Conservation (phyloP, 2,888 invertebrate genomes). For the Drosophila subquinaria region DNA sequence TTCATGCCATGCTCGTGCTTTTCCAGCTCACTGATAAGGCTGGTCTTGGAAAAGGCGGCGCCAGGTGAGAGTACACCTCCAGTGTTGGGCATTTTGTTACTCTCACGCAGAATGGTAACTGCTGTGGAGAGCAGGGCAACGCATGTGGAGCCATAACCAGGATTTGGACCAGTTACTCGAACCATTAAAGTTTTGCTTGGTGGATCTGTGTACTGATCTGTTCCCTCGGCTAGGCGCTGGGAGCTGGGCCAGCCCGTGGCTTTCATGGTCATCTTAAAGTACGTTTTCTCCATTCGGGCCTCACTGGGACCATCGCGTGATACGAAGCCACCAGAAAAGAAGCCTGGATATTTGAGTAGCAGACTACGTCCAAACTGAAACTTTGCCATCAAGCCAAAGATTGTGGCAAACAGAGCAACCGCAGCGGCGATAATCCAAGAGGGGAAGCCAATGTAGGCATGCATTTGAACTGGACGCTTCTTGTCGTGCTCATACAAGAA, state of each 20-base stretch:
- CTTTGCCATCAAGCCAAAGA: conserved; percentile 88
- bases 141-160: conserved; percentile 93
- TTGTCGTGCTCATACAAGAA: conserved; percentile 89
- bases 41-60: conserved; percentile 93
- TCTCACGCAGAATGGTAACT: conserved; percentile 90
- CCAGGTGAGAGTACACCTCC: conserved; percentile 96
- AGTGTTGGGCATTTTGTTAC: conserved; percentile 91
- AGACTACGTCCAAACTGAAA: conserved; percentile 88
- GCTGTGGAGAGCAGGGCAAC: conserved; percentile 91
- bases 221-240: conserved; percentile 87
- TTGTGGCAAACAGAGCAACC: conserved; percentile 87
- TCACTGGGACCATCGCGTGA: conserved; percentile 89
- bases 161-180: conserved; percentile 87
- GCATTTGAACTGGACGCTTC: conserved; percentile 92
- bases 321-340: conserved; percentile 91
- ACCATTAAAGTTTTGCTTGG: conserved; percentile 89
- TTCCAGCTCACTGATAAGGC: conserved; percentile 90
- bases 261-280: conserved; percentile 90
- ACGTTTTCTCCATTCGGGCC: conserved; percentile 87
- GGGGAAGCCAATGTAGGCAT: conserved; percentile 90
- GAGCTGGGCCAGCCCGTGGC: conserved; percentile 92
- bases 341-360: conserved; percentile 89
- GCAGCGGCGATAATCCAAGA: conserved; percentile 87
- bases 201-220: conserved; percentile 86
- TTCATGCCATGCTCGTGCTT: conserved; percentile 89